Base-by-base conservation (phyloP, 2,113 vertebrate genomes). In the Sterrhoptilus dennistouni region DNA sequence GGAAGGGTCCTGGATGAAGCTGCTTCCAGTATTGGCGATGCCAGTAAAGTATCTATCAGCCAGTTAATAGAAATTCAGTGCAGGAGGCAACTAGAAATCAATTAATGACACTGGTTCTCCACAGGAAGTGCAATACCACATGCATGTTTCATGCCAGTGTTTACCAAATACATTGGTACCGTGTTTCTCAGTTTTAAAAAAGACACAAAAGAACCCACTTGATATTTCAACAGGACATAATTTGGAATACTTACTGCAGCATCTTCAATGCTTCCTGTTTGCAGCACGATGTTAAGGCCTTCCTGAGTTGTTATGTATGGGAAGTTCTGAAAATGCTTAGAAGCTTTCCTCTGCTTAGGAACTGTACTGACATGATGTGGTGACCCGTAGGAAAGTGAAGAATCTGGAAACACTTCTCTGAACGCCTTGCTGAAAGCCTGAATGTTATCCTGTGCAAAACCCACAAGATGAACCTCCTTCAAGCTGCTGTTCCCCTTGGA, bases 391-490 rank as follows among this genome's bases (percentile, higher is more conserved):
- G 3, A 35, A 56, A 24, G 6, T 9, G 14, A 22, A 52, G 12
- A 6, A 35, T 54, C 89, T 77, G 89, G 38, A 98, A 98, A 98
- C 38, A 97, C 44, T 98, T 96, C 50, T 97, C 15, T 54, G 61
- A 98, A 91, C 5, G 98, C 97, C 50, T 82, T 88, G 31, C 86
- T 96, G 83, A 99, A 97, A 79, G 97, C 98, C 40, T 96, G 31
- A n/a, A 97, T 75, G 5, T 93, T 97, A 44, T 63, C 81, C 21
- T 97, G 93, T 3, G 95, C 70, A 35, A 68, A 50, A 96, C 98
- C 98, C 61, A 99, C 98, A 3, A 99, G 96, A 96, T 98, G 98
- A 59, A 99, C 95, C 68, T 96, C 95, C 87, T 97, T 98, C 94
- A 99, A 89, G 56, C 21, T 93, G 27, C 28, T 59, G 8, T 53